Evolutionary conservation across 1,140 invertebrate species (phyloP), one percentile per base, ranked within the genome.

Genomic region (Ostrea edulis): DNA sequence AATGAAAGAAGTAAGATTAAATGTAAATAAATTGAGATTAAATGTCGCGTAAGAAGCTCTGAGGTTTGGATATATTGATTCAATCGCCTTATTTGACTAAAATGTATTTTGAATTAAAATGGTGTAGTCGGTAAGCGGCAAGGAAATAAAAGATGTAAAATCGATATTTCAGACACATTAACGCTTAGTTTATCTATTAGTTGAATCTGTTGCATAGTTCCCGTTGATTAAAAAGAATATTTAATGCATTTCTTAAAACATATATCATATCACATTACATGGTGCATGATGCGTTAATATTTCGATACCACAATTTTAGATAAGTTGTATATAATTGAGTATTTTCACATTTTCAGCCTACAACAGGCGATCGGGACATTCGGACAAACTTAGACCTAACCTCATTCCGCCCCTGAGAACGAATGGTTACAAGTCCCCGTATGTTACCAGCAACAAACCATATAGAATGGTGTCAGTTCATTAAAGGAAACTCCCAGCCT

Each of bases 1-100:
- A 71, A 14, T 29, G 12, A 71, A 29, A 29, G 12, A 22, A 25
- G 0, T 29, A 29, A 71, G 29, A 71, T 71, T 8, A 71, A 71
- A 71, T 71, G 68, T 71, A 71, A 71, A 71, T 71, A 71, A 35
- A 29, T 25, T 29, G 22, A 29, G 11, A 77, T 77, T 77, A 77
- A 77, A 77, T 77, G 68, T 77, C 68, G 12, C 25, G 25, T 77
- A 35, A 29, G 12, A 9, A 77, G 25, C 9, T 77, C 55, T 20
- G 25, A 25, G 11, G 29, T 14, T 35, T 62, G n/a, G n/a, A 7
- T 0, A 35, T 77, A 77, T 12, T 77, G 9, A 29, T 35, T 77
- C 68, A 5, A 77, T 12, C 4, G 14, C 35, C 29, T 77, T 62
- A 17, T 62, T 62, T 20, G 55, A 7, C n/a, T 20, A 20, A 62